Evolutionary conservation across 2,797 vertebrate genomes (phyloP).

Genomic region (Anguilla marmorata): DNA sequence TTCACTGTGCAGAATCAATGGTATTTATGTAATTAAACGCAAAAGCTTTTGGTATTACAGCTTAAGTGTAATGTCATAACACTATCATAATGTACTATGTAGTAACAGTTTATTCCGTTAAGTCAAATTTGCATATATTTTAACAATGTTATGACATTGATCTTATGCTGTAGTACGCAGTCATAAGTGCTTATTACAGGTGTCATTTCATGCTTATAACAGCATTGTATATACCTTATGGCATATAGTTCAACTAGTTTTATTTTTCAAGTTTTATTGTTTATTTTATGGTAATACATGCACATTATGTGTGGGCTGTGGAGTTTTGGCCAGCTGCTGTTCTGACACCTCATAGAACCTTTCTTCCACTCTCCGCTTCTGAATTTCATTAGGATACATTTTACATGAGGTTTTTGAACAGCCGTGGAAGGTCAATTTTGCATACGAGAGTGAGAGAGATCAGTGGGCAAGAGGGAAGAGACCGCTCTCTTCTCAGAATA

Average conservation of each 20-base stretch:
- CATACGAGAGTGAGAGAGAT: background rate
- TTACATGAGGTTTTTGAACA: background rate
- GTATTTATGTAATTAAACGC: too few species aligned
- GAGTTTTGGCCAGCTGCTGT: background rate
- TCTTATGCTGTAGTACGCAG: background rate
- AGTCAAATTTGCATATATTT: background rate
- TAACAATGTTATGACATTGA: background rate
- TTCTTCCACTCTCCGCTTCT: background rate
- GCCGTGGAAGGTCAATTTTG: slow-evolving; percentile 9
- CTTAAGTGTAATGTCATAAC: too few species aligned
- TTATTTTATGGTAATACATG: background rate
- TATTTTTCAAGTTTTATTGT: background rate
- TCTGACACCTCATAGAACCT: background rate
- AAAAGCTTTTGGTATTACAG: too few species aligned
- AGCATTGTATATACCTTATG: background rate
- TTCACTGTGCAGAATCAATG: too few species aligned
- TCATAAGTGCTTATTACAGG: background rate
- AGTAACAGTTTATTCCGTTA: too few species aligned
- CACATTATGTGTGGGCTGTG: background rate
- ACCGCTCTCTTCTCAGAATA: background rate
- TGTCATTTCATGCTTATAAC: background rate
- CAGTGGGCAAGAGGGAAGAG: background rate
- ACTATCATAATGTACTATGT: too few species aligned
- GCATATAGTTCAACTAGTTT: background rate
- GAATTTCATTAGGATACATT: background rate